phyloP scores from a whole-genome alignment of 1,140 invertebrate genomes.

The Mactra quadrangularis region DNA sequence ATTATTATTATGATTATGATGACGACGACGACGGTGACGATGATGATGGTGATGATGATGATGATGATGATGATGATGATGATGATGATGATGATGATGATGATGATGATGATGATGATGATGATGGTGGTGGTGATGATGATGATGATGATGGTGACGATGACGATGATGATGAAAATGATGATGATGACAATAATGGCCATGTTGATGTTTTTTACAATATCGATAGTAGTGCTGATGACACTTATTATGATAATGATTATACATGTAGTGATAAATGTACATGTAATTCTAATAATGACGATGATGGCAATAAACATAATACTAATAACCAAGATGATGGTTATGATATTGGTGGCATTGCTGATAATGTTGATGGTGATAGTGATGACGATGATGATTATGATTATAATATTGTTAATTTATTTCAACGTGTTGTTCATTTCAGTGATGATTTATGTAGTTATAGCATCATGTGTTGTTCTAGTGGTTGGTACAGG shows the following conservation, averaged over 20 bases:
- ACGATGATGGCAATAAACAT: too few species aligned
- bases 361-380: too few species aligned
- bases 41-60: slow-evolving; percentile 35
- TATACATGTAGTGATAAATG: too few species aligned
- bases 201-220: slow-evolving; percentile 32
- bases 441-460: slow-evolving; percentile 40
- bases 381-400: too few species aligned
- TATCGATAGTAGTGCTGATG: slow-evolving; percentile 34
- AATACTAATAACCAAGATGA: too few species aligned
- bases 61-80: slow-evolving; percentile 62
- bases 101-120: slow-evolving; percentile 59
- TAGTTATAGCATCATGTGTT: slow-evolving; percentile 24
- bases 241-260: background rate
- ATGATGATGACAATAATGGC: slow-evolving; percentile 49
- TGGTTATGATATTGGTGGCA: too few species aligned
- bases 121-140: background rate
- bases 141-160: background rate
- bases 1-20: slow-evolving; percentile 32
- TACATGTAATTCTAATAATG: too few species aligned
- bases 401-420: too few species aligned
- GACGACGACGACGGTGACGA: background rate
- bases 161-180: slow-evolving; percentile 47
- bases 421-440: too few species aligned
- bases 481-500: slow-evolving; percentile 25
- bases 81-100: slow-evolving; percentile 60